A percentile compares a stretch with the other conserved stretches of the same genome.
phyloP scores from a whole-genome alignment of 2,888 invertebrate species.

The Aphodius granarius region DNA sequence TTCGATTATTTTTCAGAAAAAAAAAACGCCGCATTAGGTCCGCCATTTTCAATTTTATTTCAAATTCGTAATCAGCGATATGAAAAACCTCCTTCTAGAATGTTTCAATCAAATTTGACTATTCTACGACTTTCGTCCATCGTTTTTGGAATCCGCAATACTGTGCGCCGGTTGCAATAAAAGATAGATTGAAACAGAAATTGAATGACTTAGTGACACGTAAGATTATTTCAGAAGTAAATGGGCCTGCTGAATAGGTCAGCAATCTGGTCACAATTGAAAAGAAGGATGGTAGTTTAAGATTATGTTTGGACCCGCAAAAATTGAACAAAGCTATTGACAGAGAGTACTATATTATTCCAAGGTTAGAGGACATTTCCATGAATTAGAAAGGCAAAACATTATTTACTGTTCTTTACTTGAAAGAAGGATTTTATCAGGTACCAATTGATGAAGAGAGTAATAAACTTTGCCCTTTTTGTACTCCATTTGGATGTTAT shows the following conservation, averaged over 20 bases:
- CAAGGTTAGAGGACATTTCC: not conserved
- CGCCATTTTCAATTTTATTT: not conserved
- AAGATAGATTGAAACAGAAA: not conserved
- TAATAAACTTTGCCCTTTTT: not conserved
- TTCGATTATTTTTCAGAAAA: no score
- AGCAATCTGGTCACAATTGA: not conserved
- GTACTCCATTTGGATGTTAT: not conserved
- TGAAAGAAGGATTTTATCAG: slow-evolving; percentile 2
- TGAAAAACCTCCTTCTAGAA: not conserved
- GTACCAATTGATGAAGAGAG: not conserved
- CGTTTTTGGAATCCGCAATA: not conserved
- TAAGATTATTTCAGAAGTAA: not conserved
- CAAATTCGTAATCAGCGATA: not conserved
- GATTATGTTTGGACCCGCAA: slow-evolving; percentile 3
- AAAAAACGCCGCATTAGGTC: not conserved
- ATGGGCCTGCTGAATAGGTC: not conserved
- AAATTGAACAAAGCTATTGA: not conserved
- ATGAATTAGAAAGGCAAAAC: slow-evolving; percentile 3
- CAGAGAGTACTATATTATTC: not conserved
- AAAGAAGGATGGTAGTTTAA: slow-evolving; percentile 1
- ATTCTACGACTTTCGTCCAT: not conserved
- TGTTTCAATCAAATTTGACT: no score
- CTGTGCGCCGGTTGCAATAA: slow-evolving; percentile 1
- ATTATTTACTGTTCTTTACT: not conserved
- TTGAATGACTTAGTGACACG: not conserved